Evolutionary conservation across 2,113 vertebrate genomes (phyloP), one percentile per base, ranked within the genome.

Genomic region (Hemiscyllium ocellatum): DNA sequence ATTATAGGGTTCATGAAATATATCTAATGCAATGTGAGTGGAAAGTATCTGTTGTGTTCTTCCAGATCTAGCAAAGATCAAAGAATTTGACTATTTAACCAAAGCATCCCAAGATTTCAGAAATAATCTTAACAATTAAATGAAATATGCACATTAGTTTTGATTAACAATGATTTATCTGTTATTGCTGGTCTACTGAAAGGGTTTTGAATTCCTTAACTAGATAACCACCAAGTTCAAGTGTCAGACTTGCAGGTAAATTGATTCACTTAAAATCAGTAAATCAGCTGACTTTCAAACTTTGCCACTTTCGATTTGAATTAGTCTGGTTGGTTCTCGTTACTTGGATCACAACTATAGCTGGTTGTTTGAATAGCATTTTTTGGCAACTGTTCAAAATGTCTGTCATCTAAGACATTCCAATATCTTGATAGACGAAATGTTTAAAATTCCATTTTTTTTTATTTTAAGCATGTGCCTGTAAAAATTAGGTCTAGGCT

Each of bases 281-380:
- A 83, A 83, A 83, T 83, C n/a, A 83, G 37, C 80, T 83, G 80
- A 83, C 37, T 42, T 83, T 83, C 80, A 83, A 83, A 83, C 80
- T 83, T 47, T 83, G 37, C 80, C 80, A 47, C 37, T 37, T 42
- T 83, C 47, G 56, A 8, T 61, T 83, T 83, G 37, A 83, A 83
- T 42, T 42, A 47, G 19, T 83, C 37, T 22, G 37, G 80, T 22
- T 83, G 80, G 2, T 47, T 83, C 80, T 83, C 42, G 4, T 42
- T 83, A 83, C 42, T 42, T 83, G 19, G 13, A 37, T 42, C 37
- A 42, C 12, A 42, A 83, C 37, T 47, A 22, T 83, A 83, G 47
- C 37, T 83, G 19, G 80, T 17, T 47, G 80, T 83, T 83, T 10
- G 15, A 83, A 17, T 83, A 20, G 37, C 80, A 83, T 83, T 83